These are phyloP conservation scores for Chanos chanos DNA, from an alignment of 2,797 vertebrate species.

Conservation along the genomic window DNA sequence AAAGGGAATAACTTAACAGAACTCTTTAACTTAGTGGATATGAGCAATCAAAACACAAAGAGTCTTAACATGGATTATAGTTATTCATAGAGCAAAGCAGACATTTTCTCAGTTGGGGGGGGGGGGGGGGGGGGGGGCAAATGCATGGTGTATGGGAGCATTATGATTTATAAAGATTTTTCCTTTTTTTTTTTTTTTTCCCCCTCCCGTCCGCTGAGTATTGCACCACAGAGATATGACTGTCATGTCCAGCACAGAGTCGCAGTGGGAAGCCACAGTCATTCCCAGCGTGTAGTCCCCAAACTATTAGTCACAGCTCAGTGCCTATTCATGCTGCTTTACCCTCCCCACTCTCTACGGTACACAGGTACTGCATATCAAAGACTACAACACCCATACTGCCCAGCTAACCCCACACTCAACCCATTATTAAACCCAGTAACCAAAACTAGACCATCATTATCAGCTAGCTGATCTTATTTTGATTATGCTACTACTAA, in stretches of 20 bases:
- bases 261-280: constrained; percentile 17
- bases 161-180: too few relatives aligned
- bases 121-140: constrained; percentile 18
- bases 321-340: neutral
- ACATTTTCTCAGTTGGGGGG: neutral
- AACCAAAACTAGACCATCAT: too few relatives aligned
- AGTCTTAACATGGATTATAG: neutral
- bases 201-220: too few relatives aligned
- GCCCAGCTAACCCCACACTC: too few relatives aligned
- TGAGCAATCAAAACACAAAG: too few relatives aligned
- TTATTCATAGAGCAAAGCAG: neutral
- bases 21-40: neutral
- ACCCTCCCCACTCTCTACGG: too few relatives aligned
- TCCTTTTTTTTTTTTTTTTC: too few relatives aligned
- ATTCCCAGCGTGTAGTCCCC: constrained; percentile 9
- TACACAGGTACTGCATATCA: neutral
- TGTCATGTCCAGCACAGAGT: neutral
- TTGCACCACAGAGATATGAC: constrained; percentile 1
- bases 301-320: constrained; percentile 15
- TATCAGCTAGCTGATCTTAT: too few relatives aligned
- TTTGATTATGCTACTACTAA: too few relatives aligned
- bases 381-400: neutral
- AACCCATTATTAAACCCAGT: too few relatives aligned
- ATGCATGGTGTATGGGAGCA: constrained; percentile 23
- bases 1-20: neutral